These are phyloP conservation scores for Hermetia illucens DNA, from an alignment of 1,140 invertebrate species.

Conservation along the genomic window DNA sequence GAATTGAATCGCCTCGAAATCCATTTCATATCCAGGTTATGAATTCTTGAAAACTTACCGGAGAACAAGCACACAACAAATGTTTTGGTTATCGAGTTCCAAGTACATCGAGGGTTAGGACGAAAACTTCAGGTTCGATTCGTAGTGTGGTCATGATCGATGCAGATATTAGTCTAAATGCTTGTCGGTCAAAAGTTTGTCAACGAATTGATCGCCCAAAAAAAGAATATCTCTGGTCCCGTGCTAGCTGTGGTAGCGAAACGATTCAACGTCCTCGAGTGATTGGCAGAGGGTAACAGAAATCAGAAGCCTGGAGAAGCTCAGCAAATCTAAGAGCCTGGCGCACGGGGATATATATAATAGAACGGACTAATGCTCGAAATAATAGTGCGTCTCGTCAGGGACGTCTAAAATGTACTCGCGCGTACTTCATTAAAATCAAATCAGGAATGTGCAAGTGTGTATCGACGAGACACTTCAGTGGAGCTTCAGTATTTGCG, in stretches of 20 bases:
- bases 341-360: no score
- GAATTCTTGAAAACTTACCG: conserved; percentile 38
- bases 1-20: conserved; percentile 63
- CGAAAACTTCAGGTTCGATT: background rate
- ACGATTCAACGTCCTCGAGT: conserved; percentile 40
- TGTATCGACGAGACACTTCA: no score
- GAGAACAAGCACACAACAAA: conserved; percentile 51
- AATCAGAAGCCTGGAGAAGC: conserved; percentile 47
- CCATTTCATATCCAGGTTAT: conserved; percentile 58
- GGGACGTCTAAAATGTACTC: no score
- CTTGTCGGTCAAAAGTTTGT: background rate
- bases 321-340: no score
- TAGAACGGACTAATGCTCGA: no score
- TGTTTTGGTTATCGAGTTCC: conserved; percentile 55
- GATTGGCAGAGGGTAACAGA: conserved; percentile 57
- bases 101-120: no score
- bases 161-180: background rate
- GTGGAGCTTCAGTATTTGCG: no score
- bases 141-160: background rate
- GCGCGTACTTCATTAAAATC: no score
- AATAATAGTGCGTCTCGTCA: no score
- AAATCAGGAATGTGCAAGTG: no score
- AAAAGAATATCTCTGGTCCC: conserved; percentile 42
- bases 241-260: conserved; percentile 38
- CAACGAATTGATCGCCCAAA: conserved; percentile 12